Evolutionary conservation across 2,797 vertebrate genomes (phyloP).

Genomic region (Pseudochaenichthys georgianus): DNA sequence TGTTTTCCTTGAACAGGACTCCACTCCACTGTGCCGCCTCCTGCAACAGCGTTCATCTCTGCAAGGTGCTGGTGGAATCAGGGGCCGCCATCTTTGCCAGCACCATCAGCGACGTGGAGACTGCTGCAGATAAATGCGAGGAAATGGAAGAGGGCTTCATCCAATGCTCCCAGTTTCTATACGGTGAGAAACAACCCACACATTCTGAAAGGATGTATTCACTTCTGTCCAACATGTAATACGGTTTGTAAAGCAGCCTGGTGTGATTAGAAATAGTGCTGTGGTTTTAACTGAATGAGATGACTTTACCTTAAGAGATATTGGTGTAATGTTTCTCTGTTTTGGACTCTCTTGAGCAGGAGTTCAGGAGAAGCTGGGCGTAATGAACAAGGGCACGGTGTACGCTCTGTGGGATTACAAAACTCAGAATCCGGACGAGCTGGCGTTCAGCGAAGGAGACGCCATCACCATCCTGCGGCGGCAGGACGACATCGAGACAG

Average conservation of each 20-base stretch:
- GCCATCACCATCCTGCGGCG: constrained; percentile 92
- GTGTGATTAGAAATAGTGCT: neutral
- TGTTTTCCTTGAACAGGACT: constrained; percentile 85
- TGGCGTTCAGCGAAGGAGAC: constrained; percentile 94
- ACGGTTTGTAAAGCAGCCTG: neutral
- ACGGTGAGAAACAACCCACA: constrained; percentile 82
- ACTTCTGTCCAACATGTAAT: neutral
- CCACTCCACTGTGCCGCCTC: constrained; percentile 98
- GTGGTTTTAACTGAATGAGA: neutral
- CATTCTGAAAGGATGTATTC: neutral
- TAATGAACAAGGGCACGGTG: constrained; percentile 97
- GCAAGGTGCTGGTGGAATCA: constrained; percentile 96
- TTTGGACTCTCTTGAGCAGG: constrained; percentile 78
- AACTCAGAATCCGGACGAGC: constrained; percentile 91
- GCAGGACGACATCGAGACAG: constrained; percentile 94
- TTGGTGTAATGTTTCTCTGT: neutral
- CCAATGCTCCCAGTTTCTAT: constrained; percentile 98
- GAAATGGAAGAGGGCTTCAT: constrained; percentile 98
- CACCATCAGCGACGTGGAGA: constrained; percentile 98
- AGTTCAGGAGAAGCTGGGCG: constrained; percentile 97
- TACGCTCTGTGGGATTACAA: constrained; percentile 95
- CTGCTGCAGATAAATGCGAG: constrained; percentile 98
- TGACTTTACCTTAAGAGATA: neutral
- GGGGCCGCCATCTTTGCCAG: constrained; percentile 97
- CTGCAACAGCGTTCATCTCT: constrained; percentile 98